Evolutionary conservation across 2,797 vertebrate genomes (phyloP).

Genomic region (Tauraco hartlaubi): DNA sequence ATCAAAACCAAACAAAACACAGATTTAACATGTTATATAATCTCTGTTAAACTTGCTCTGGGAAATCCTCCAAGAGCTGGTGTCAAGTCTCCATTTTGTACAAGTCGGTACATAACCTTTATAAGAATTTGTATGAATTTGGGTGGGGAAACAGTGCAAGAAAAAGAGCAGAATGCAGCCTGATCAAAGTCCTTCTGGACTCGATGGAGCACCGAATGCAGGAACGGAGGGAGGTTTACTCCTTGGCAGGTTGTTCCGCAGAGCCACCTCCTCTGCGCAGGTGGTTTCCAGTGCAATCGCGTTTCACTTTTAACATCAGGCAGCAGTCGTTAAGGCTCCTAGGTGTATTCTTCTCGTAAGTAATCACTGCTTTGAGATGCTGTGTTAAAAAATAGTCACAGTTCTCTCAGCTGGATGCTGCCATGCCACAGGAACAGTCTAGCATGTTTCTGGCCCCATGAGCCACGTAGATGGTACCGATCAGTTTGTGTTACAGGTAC

Average conservation of each 20-base stretch:
- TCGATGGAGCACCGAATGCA: background rate
- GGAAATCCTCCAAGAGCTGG: conserved; percentile 68
- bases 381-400: background rate
- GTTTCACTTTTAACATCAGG: background rate
- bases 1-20: background rate
- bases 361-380: background rate
- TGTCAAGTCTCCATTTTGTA: conserved; percentile 70
- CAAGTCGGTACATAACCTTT: conserved; percentile 73
- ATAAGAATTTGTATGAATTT: conserved; percentile 57
- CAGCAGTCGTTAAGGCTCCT: background rate
- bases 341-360: background rate
- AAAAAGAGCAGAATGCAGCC: conserved; percentile 33
- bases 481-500: background rate
- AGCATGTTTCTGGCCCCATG: background rate
- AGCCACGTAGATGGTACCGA: accelerated
- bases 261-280: background rate
- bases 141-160: conserved; percentile 51
- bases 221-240: background rate
- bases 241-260: background rate
- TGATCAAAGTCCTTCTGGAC: background rate
- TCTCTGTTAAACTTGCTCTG: conserved; percentile 65
- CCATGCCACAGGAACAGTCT: background rate
- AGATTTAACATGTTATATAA: conserved; percentile 71
- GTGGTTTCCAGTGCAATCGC: background rate
- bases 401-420: background rate